Evolutionary conservation across 2,888 invertebrate species (phyloP), one percentile per base, ranked within the genome.

Genomic region (Lysandra coridon): DNA sequence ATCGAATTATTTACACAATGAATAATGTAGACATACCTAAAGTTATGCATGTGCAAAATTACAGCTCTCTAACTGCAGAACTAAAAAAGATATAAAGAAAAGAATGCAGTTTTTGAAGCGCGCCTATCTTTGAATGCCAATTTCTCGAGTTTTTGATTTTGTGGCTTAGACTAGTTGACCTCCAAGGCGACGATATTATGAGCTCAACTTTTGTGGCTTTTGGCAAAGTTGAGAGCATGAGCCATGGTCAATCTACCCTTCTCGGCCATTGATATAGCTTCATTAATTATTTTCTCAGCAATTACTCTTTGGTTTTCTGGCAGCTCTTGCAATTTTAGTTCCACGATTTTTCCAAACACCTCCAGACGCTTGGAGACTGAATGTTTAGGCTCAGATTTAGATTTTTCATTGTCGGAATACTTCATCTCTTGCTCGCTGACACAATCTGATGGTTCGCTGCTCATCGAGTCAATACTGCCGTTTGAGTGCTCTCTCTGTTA

Each of bases 21-120:
- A 60, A n/a, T 60, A 60, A n/a, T 60, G n/a, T 60, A 60, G n/a
- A 60, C 60, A 60, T 60, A 60, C 57, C 57, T 57, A 57, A 57
- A 57, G 57, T 57, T 57, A 57, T 57, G 57, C 57, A 57, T 57
- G 57, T 57, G 57, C 57, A 57, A 57, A 57, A 57, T 57, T 57
- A 57, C 57, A 57, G 57, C 14, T 57, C 57, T 57, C 17, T 57
- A 57, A 57, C 57, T 57, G 57, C 57, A 57, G 17, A 57, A 57
- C 57, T 57, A 57, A 57, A 57, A 57, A 57, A 57, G 17, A 57
- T 57, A 57, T 40, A 40, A 57, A 57, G 57, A 57, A 57, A 57
- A 57, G 17, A 57, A 57, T 57, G 57, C 57, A 57, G 57, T 57
- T 57, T 57, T 57, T 57, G 57, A 57, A 57, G 57, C 57, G 2